phyloP scores from a whole-genome alignment of 2,797 vertebrate species.

The Poeciliopsis infans region DNA sequence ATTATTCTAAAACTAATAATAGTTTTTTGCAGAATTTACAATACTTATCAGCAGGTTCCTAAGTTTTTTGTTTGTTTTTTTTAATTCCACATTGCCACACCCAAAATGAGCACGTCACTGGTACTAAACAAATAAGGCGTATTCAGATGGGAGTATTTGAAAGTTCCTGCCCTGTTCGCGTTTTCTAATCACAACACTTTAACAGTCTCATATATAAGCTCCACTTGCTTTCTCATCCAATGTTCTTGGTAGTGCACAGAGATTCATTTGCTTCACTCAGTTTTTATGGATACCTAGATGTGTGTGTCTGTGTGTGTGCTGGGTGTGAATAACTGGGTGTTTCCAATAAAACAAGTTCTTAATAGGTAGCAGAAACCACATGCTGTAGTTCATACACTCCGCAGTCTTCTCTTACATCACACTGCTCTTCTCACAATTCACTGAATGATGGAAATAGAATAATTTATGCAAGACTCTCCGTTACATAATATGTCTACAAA shows the following conservation, averaged over 20 bases:
- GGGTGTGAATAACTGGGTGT: constrained; percentile 52
- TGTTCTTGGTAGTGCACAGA: constrained; percentile 1
- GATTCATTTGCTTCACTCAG: neutral
- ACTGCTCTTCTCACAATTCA: neutral
- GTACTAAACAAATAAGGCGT: constrained; percentile 11
- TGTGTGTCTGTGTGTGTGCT: constrained; percentile 24
- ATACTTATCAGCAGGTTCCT: neutral
- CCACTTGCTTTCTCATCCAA: neutral
- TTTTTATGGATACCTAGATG: constrained; percentile 13
- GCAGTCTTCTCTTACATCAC: constrained; percentile 12
- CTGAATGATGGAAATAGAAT: neutral
- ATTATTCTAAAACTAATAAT: neutral
- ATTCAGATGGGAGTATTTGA: constrained; percentile 19
- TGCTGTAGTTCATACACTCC: constrained; percentile 4
- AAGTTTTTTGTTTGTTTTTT: neutral
- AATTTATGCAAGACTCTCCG: neutral
- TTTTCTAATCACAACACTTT: constrained; percentile 25
- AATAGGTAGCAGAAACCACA: constrained; percentile 10
- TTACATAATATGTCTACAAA: neutral
- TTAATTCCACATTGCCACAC: constrained; percentile 3
- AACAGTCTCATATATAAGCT: neutral
- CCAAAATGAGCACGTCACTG: constrained; percentile 24
- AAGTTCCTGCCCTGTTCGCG: neutral
- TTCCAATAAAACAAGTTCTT: constrained; percentile 55
- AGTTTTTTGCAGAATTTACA: neutral